Conservation (phyloP, 2,797 vertebrate genomes). For the Leucoraja ocellata region DNA sequence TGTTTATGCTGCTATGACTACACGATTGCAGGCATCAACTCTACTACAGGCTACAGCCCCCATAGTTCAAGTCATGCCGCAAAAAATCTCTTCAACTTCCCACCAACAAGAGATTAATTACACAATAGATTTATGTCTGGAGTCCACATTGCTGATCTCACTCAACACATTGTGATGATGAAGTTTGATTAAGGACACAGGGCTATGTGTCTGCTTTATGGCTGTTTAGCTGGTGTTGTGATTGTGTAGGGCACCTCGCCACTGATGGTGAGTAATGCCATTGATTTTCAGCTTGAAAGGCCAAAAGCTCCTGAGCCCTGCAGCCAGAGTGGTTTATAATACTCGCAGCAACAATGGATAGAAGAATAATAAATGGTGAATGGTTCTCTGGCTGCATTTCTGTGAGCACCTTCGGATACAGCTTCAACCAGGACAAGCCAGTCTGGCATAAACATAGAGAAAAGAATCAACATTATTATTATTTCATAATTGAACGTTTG, state of each 20-base stretch:
- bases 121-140: neutral
- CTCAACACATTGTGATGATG: neutral
- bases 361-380: neutral
- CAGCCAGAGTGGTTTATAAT: neutral
- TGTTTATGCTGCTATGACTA: constrained; percentile 28
- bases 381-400: neutral
- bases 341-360: neutral
- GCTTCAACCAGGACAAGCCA: neutral
- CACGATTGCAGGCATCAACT: neutral
- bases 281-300: neutral
- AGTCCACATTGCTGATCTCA: neutral
- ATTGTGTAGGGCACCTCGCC: neutral
- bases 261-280: neutral
- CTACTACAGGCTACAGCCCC: neutral
- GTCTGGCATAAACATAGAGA: too few relatives aligned
- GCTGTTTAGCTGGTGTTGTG: neutral
- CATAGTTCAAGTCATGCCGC: neutral
- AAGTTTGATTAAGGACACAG: neutral
- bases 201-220: neutral
- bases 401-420: neutral
- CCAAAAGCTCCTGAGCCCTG: neutral
- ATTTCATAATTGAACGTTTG: neutral
- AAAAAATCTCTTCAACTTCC: neutral
- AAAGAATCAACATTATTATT: neutral
- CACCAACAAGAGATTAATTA: neutral